Percentiles rank a stretch among this genome's conserved stretches.
These are phyloP conservation scores for Anthoscopus minutus DNA, from an alignment of 2,113 vertebrate genomes.

Conservation along the genomic window DNA sequence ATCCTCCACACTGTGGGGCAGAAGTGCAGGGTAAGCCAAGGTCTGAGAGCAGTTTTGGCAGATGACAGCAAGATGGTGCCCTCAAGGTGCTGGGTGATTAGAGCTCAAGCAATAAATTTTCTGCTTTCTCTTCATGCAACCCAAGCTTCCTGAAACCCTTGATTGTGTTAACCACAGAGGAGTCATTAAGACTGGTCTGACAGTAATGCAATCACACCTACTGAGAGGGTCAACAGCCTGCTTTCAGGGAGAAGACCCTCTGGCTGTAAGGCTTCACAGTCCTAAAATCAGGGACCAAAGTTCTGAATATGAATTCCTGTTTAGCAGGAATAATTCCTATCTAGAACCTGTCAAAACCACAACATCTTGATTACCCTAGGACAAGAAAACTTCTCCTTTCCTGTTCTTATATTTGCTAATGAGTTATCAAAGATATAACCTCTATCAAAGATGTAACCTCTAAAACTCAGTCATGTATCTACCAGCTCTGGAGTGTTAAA, in stretches of 20 bases:
- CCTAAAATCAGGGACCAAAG: neutral
- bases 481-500: neutral
- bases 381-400: neutral
- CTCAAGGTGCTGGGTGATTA: neutral
- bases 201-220: neutral
- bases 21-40: neutral
- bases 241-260: neutral
- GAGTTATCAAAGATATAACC: too few relatives aligned
- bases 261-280: neutral
- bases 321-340: neutral
- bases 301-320: neutral
- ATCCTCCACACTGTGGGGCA: neutral
- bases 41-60: neutral
- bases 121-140: neutral
- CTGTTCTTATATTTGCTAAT: neutral
- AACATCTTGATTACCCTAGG: neutral
- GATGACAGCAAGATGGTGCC: neutral
- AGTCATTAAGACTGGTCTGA: neutral
- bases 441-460: too few relatives aligned
- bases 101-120: neutral
- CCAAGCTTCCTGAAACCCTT: neutral
- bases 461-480: neutral
- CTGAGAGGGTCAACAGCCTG: neutral
- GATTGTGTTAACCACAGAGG: neutral
- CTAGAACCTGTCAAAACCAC: neutral